Conservation (phyloP, 2,888 invertebrate genomes). For the Lochmaea capreae region DNA sequence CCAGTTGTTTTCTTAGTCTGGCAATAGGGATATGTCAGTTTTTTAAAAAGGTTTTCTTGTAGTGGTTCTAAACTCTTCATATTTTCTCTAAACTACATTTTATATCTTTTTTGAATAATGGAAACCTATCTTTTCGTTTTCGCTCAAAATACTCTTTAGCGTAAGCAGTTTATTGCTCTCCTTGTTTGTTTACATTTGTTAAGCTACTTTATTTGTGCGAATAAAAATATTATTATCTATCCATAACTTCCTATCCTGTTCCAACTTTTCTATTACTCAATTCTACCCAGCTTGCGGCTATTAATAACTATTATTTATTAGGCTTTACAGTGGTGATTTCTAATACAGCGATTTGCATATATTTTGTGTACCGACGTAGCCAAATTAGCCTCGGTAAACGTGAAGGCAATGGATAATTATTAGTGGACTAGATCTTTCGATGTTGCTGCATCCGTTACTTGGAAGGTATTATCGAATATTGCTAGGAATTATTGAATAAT, state of each 20-base stretch:
- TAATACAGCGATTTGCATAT: constrained; percentile 1
- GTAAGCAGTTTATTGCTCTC: no score
- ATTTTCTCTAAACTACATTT: no score
- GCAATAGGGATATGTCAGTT: no score
- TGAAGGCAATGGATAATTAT: not conserved
- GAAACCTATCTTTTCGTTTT: no score
- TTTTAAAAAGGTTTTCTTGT: no score
- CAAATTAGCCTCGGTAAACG: not conserved
- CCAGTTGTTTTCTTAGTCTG: no score
- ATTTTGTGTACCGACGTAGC: not conserved
- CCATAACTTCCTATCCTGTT: not conserved
- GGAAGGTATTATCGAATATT: not conserved
- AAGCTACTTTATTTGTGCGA: no score
- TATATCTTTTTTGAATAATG: no score
- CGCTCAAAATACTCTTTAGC: no score
- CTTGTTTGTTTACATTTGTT: no score
- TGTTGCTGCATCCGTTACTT: not conserved
- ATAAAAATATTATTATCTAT: no score
- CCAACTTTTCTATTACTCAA: not conserved
- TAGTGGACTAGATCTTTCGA: not conserved
- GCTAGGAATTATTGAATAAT: not conserved
- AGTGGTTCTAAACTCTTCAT: no score
- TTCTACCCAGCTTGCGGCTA: not conserved
- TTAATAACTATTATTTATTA: not conserved
- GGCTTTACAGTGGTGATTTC: not conserved